phyloP scores from a whole-genome alignment of 2,797 vertebrate species.

The Ispidina lecontei region DNA sequence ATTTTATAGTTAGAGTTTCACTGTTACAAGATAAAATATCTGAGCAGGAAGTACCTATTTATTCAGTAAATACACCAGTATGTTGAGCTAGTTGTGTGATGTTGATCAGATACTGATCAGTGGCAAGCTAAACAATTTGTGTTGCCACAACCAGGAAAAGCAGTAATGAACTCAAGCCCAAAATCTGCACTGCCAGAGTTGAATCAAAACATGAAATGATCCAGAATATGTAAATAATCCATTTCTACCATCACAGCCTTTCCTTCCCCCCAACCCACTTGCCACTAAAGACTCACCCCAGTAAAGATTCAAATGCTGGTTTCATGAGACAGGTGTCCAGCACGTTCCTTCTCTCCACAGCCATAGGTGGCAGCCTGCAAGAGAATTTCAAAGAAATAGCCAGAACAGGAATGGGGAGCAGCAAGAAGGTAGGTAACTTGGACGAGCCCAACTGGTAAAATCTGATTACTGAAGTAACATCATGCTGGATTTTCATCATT shows the following conservation, averaged over 20 bases:
- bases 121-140: neutral
- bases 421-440: neutral
- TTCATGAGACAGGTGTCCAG: slow-evolving; percentile 61
- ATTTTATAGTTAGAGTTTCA: neutral
- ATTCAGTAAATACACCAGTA: neutral
- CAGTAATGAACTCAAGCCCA: neutral
- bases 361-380: slow-evolving; percentile 64
- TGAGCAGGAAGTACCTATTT: neutral
- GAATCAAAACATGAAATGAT: neutral
- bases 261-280: neutral
- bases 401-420: neutral
- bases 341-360: slow-evolving; percentile 43
- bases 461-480: neutral
- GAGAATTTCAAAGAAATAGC: neutral
- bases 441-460: neutral
- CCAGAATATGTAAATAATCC: neutral
- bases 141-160: neutral
- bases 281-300: slow-evolving; percentile 71
- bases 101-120: neutral
- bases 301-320: slow-evolving; percentile 68
- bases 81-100: neutral
- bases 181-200: neutral
- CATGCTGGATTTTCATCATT: neutral
- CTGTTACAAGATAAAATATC: neutral
- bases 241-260: neutral